These are phyloP conservation scores for Tetranychus piercei DNA, from an alignment of 2,888 invertebrate genomes.

Conservation along the genomic window DNA sequence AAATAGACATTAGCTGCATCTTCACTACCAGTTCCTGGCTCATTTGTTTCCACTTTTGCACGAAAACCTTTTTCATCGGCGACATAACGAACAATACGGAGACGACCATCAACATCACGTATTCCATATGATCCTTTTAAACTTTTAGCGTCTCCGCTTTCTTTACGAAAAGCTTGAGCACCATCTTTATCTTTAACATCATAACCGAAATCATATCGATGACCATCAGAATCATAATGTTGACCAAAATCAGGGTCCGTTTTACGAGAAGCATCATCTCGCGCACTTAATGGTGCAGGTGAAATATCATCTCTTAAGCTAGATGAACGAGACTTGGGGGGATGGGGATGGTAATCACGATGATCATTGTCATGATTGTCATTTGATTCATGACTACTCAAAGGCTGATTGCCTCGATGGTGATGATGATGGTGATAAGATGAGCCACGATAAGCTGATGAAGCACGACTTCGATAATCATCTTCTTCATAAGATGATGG, in stretches of 20 bases:
- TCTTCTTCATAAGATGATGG: neutral
- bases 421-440: neutral
- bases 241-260: constrained; percentile 7
- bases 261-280: neutral
- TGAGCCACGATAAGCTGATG: neutral
- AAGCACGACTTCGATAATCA: neutral
- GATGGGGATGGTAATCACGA: too few species aligned
- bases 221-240: constrained; percentile 9
- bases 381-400: neutral
- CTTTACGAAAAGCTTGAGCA: constrained; percentile 25
- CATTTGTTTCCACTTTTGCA: constrained; percentile 26
- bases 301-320: neutral
- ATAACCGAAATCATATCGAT: constrained; percentile 8
- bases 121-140: constrained; percentile 27
- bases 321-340: neutral
- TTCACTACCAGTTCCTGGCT: constrained; percentile 23
- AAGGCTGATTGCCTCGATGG: neutral
- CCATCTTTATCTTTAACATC: constrained; percentile 8
- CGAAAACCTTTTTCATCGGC: constrained; percentile 27
- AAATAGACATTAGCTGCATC: constrained; percentile 8
- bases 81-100: constrained; percentile 27
- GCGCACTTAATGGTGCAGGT: neutral
- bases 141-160: constrained; percentile 26
- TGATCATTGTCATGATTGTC: neutral
- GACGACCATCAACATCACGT: constrained; percentile 26